Conservation (phyloP, 2,888 invertebrate genomes). For the Glyphotaelius pellucidus region DNA sequence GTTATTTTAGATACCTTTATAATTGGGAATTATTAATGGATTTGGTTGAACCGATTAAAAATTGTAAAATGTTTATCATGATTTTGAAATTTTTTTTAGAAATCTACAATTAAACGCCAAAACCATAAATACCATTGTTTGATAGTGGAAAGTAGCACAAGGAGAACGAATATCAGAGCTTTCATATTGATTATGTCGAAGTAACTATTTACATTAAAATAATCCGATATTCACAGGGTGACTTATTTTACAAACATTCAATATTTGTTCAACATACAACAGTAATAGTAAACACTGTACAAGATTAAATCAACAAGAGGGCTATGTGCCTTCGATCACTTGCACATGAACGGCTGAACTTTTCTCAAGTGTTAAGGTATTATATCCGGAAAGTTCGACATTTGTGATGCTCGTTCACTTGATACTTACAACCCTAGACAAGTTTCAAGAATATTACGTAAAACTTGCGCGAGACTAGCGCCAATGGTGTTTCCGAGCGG, state of each 20-base stretch:
- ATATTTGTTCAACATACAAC: background rate
- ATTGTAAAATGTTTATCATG: too few species aligned
- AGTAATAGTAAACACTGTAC: background rate
- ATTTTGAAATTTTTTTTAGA: too few species aligned
- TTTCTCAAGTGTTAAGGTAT: slow-evolving; percentile 38
- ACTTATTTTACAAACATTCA: background rate
- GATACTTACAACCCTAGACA: slow-evolving; percentile 43
- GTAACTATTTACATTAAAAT: too few species aligned
- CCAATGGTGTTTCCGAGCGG: background rate
- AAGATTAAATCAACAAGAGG: background rate
- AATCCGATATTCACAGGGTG: too few species aligned
- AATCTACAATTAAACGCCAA: too few species aligned
- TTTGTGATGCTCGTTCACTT: slow-evolving; percentile 37
- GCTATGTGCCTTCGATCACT: slow-evolving; percentile 11
- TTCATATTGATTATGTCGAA: too few species aligned
- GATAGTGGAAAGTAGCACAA: too few species aligned
- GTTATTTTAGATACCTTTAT: too few species aligned
- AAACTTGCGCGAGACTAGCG: slow-evolving; percentile 9
- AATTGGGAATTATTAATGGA: too few species aligned
- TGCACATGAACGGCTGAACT: slow-evolving; percentile 10
- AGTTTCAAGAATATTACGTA: slow-evolving; percentile 41
- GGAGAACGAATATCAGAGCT: too few species aligned
- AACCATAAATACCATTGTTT: too few species aligned
- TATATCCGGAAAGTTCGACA: slow-evolving; percentile 38
- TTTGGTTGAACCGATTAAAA: too few species aligned